A percentile compares a stretch with the other conserved stretches of the same genome.
phyloP scores from a whole-genome alignment of 2,888 invertebrate species.

The Leucania comma region DNA sequence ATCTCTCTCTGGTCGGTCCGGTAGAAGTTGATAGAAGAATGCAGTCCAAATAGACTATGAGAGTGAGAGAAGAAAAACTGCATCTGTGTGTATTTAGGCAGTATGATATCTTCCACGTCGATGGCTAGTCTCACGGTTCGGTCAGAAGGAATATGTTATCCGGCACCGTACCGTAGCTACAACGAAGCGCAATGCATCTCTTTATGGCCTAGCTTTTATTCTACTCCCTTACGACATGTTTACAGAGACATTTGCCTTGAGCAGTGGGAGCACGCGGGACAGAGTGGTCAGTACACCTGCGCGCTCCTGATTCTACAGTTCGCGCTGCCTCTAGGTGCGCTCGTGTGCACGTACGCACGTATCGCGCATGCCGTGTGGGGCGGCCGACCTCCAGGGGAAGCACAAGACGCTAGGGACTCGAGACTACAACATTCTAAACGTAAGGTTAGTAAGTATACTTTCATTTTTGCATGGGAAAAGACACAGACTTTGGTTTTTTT shows the following conservation, averaged over 20 bases:
- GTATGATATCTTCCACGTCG: too few species aligned
- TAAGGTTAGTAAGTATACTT: slow-evolving; percentile 92
- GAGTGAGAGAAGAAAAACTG: too few species aligned
- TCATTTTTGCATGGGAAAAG: too few species aligned
- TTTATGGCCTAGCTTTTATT: background rate
- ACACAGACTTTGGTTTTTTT: too few species aligned
- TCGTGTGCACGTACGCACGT: slow-evolving; percentile 96
- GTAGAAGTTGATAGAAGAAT: too few species aligned
- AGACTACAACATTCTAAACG: slow-evolving; percentile 96
- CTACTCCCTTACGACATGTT: slow-evolving; percentile 61
- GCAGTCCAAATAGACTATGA: too few species aligned
- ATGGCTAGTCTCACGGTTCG: too few species aligned
- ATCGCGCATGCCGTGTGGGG: slow-evolving; percentile 97
- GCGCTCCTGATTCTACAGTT: slow-evolving; percentile 96
- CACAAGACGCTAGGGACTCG: slow-evolving; percentile 95
- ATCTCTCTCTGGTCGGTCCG: too few species aligned
- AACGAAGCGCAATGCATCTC: too few species aligned
- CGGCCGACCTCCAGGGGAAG: slow-evolving; percentile 96
- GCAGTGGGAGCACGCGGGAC: slow-evolving; percentile 92
- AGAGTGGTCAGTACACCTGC: slow-evolving; percentile 94
- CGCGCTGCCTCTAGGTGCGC: slow-evolving; percentile 94
- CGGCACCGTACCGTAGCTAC: too few species aligned
- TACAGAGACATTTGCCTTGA: slow-evolving; percentile 93
- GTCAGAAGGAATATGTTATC: too few species aligned
- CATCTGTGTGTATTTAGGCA: too few species aligned